These are phyloP conservation scores for Ophiothrix spiculata DNA, from an alignment of 35 echinoderm and acorn worm genomes.

Conservation along the genomic window DNA sequence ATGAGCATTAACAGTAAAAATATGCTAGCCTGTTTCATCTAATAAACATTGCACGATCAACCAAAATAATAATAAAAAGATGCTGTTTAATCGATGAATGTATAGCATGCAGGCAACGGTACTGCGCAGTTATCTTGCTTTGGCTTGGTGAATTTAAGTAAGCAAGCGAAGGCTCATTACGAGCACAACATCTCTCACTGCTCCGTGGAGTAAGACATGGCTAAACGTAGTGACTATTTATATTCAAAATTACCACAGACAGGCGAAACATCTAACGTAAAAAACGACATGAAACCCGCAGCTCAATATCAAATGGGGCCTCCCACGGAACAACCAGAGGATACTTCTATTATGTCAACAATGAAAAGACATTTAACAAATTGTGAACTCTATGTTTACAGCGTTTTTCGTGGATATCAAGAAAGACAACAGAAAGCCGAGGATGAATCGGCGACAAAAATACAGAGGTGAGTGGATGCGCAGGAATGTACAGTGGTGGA, in stretches of 20 bases:
- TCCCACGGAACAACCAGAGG: background rate
- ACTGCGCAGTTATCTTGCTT: background rate
- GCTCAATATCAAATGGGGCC: background rate
- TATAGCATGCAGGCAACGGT: background rate
- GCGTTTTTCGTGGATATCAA: background rate
- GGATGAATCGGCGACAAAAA: background rate
- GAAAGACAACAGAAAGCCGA: background rate
- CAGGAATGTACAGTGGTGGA: background rate
- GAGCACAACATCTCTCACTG: background rate
- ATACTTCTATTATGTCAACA: background rate
- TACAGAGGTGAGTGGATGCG: background rate
- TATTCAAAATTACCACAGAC: conserved; percentile 8
- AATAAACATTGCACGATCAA: conserved; percentile 8
- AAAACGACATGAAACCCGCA: conserved; percentile 8
- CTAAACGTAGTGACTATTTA: background rate
- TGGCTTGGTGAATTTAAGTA: background rate
- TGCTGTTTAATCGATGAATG: conserved; percentile 1
- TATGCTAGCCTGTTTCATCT: background rate
- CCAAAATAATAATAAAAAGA: too few relatives aligned
- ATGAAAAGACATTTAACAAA: conserved; percentile 4
- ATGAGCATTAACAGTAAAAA: background rate
- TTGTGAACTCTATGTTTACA: conserved; percentile 13
- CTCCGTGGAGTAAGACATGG: background rate
- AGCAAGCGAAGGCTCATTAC: background rate
- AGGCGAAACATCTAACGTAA: background rate